These are phyloP conservation scores for Tribolium madens DNA, from an alignment of 1,140 invertebrate genomes.

Conservation along the genomic window DNA sequence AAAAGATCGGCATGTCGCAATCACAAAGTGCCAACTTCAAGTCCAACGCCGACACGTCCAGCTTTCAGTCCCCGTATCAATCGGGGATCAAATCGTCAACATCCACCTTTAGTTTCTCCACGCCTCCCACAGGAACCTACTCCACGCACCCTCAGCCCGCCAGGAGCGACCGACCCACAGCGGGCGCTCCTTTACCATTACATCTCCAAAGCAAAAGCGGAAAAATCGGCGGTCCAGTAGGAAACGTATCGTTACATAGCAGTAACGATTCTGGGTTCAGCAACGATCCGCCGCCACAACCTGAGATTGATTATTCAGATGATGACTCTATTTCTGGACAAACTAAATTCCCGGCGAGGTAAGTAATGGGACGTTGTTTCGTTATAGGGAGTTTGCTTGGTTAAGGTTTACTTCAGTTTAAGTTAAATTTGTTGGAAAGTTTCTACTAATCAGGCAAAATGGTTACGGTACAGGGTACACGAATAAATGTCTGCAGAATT, in stretches of 20 bases:
- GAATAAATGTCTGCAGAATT: background rate
- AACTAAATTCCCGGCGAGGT: slow-evolving; percentile 78
- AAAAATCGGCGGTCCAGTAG: slow-evolving; percentile 68
- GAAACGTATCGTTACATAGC: slow-evolving; percentile 85
- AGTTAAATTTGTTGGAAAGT: background rate
- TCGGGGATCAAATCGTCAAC: slow-evolving; percentile 69
- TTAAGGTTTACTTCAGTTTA: background rate
- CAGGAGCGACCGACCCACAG: slow-evolving; percentile 67
- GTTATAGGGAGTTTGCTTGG: background rate
- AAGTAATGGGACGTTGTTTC: slow-evolving; percentile 59
- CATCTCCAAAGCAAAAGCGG: slow-evolving; percentile 63
- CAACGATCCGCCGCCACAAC: slow-evolving; percentile 88
- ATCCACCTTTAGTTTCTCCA: slow-evolving; percentile 70
- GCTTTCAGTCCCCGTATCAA: slow-evolving; percentile 66
- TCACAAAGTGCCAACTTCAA: slow-evolving; percentile 70
- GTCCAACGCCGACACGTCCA: slow-evolving; percentile 58
- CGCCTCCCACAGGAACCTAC: slow-evolving; percentile 67
- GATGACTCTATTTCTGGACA: slow-evolving; percentile 77
- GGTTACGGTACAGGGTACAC: background rate
- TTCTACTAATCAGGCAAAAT: slow-evolving; percentile 2
- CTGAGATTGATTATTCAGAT: slow-evolving; percentile 90
- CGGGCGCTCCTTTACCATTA: slow-evolving; percentile 64
- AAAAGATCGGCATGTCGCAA: slow-evolving; percentile 66
- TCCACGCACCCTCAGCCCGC: slow-evolving; percentile 69
- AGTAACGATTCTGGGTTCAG: slow-evolving; percentile 93